Base-by-base conservation (phyloP, 2,797 vertebrate species). In the Simalia tracyae region DNA sequence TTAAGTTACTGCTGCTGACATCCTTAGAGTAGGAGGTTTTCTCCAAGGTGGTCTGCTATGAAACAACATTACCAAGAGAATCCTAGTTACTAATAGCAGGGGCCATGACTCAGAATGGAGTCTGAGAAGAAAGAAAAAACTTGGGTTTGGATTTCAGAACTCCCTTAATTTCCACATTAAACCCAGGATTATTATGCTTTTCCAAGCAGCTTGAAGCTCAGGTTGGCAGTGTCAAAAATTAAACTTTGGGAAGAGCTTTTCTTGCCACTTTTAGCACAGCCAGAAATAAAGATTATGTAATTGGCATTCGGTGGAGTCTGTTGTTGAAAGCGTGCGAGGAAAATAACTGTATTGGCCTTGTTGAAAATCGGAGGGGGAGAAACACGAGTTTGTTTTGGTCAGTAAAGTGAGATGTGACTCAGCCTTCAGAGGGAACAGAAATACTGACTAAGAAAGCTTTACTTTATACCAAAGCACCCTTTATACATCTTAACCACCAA, bases 211-310 rank as follows among this genome's bases (percentile, higher is more conserved):
- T 81, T 63, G 26, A 50, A 66, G 86, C 31, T 87, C 64, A 86
- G 91, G 36, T 88, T 90, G 91, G 72, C 85, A 63, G 61, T 31
- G 46, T 54, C 72, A 88, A 85, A 92, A 92, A 92, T 90, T 85
- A 72, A 90, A 61, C 61, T 60, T 68, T 57, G 85, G 59, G 54
- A 81, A 54, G 54, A 90, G 59, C 57, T 50, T 88, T 76, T 63
- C 64, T 87, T 36, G 81, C 63, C 86, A 86, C 93, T 92, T 92
- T 93, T 61, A 85, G 93, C 26, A 46, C 63, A 68, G 89, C 91
- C 93, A 89, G 57, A 89, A 92, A 92, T 89, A 89, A 92, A 84
- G 61, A 87, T 93, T 93, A 88, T 3, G 89, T 31, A 84, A 91
- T 92, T 36, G 14, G 0, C 0, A 92, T 89, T 46, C 86, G 89